phyloP scores from a whole-genome alignment of 2,888 invertebrate genomes.

The Campoletis raptor region DNA sequence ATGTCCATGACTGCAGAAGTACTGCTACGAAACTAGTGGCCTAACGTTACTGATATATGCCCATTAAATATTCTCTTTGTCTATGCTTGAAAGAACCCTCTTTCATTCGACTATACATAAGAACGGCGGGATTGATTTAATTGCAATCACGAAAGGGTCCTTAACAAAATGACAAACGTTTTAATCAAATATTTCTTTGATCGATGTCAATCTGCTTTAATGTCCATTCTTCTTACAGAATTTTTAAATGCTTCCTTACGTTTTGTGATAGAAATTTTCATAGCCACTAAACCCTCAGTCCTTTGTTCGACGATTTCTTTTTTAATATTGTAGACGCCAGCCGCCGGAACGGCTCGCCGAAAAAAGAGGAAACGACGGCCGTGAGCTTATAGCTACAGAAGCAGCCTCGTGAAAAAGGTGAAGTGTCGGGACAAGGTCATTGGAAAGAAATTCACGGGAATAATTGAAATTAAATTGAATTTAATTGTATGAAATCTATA shows the following conservation, averaged over 20 bases:
- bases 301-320: no score
- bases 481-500: no score
- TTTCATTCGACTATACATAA: not conserved
- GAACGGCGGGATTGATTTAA: not conserved
- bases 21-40: not conserved
- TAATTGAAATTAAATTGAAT: no score
- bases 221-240: not conserved
- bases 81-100: not conserved
- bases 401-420: no score
- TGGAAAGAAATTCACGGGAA: no score
- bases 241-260: not conserved
- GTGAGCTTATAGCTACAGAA: no score
- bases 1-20: constrained; percentile 37
- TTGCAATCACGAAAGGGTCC: not conserved
- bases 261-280: not conserved
- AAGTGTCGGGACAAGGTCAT: no score
- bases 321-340: no score
- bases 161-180: not conserved
- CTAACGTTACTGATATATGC: not conserved
- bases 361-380: no score
- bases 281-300: no score
- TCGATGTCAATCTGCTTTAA: not conserved
- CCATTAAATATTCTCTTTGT: constrained; percentile 29
- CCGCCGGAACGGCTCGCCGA: no score
- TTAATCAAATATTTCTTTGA: not conserved